Evolutionary conservation across 2,797 vertebrate genomes (phyloP), one percentile per base, ranked within the genome.

Genomic region (Cirrhinus mrigala): DNA sequence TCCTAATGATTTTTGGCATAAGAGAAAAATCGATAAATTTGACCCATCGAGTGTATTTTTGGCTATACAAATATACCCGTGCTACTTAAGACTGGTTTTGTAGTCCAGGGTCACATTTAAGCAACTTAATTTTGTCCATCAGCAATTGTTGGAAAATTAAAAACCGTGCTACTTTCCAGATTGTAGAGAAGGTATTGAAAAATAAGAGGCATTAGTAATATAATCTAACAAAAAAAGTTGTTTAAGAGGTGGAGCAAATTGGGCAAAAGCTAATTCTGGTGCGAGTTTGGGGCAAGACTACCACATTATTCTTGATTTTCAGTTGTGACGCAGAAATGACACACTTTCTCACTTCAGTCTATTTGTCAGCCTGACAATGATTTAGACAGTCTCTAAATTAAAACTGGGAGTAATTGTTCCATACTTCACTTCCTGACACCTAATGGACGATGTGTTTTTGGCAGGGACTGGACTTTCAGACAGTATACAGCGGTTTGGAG

Each of bases 401-500:
- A 58, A 58, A 7, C n/a, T 79, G n/a, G 5, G 29, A 50, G 15
- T 40, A 77, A n/a, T 24, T 78, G 10, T 44, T 48, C 24, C 15
- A 33, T 75, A 14, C 5, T 68, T 40, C 54, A 68, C 15, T 81
- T 73, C 24, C 37, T 64, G 16, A 58, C 44, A 44, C 7, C 46
- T 82, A 76, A 84, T 24, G 16, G 6, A 80, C 76, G 14, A 29
- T 86, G 18, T 90, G 22, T 86, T 37, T 83, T 75, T 82, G 15
- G 88, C 94, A 99, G 98, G 97, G 97, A 93, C 96, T 95, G n/a
- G 95, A 97, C 93, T 99, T 99, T 95, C 96, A 98, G 91, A 94
- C 96, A 75, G 97, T 97, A 94, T 99, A 99, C 97, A 98, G 97
- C 96, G 98, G 98, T 96, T 96, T 97, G 93, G 97, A 98, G 92